phyloP scores from a whole-genome alignment of 2,888 invertebrate genomes.

The Uloborus plumipes region DNA sequence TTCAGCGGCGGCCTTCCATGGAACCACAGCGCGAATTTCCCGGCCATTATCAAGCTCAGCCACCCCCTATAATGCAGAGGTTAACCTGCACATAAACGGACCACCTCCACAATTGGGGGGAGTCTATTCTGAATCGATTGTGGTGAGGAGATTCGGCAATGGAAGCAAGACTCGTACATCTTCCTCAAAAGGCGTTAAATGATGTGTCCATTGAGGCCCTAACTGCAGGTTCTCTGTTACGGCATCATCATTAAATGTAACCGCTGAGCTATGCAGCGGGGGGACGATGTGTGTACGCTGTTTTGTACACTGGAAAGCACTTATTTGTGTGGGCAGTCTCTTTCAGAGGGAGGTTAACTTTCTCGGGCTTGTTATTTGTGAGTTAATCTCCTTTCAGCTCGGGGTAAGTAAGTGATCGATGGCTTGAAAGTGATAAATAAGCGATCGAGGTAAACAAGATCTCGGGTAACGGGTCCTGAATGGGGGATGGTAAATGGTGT shows the following conservation, averaged over 20 bases:
- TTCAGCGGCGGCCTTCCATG: conserved; percentile 13
- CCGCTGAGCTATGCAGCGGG: conserved; percentile 13
- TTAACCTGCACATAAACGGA: conserved; percentile 47
- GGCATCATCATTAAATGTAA: conserved; percentile 55
- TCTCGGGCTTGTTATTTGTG: conserved; percentile 23
- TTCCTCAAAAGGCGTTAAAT: conserved; percentile 56
- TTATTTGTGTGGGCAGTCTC: not conserved
- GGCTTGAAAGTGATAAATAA: conserved; percentile 47
- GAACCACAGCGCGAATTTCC: not conserved
- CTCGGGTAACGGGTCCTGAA: no score
- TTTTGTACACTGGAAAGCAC: no score
- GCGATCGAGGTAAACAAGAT: conserved; percentile 42
- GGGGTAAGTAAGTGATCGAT: conserved; percentile 10
- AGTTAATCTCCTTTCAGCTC: conserved; percentile 1
- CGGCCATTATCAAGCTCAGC: no score
- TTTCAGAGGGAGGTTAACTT: conserved; percentile 8
- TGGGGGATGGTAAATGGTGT: no score
- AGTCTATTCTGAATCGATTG: conserved; percentile 37
- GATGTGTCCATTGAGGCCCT: conserved; percentile 31
- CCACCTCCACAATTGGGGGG: conserved; percentile 54
- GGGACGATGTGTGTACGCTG: conserved; percentile 8
- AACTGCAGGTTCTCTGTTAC: conserved; percentile 47
- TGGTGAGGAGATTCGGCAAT: conserved; percentile 6
- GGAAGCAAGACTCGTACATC: not conserved
- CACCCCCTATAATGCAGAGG: conserved; percentile 13